A percentile compares a stretch with the other conserved stretches of the same genome.
Evolutionary conservation across 2,797 vertebrate species (phyloP).

Genomic region (Myripristis jacobus): DNA sequence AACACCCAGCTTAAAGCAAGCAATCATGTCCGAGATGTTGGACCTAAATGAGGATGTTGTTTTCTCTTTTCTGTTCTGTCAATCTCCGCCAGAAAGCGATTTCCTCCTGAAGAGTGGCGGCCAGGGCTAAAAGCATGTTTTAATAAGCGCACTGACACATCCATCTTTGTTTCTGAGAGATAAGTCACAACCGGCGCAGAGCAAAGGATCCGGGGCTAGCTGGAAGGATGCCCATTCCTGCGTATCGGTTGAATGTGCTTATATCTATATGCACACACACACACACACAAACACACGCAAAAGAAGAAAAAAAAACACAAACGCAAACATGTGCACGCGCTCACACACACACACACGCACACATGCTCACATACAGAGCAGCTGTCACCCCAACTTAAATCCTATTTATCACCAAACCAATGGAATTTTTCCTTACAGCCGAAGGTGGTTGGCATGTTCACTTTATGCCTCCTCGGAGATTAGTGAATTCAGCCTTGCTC

Average conservation of each 20-base stretch:
- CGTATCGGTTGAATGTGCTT: constrained; percentile 77
- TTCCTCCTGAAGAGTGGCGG: constrained; percentile 81
- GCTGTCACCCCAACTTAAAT: constrained; percentile 84
- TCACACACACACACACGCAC: constrained; percentile 58
- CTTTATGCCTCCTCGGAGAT: constrained; percentile 86
- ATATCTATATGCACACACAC: constrained; percentile 61
- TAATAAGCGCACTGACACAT: constrained; percentile 86
- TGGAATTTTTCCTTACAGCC: constrained; percentile 77
- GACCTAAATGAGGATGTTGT: constrained; percentile 86
- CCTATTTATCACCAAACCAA: constrained; percentile 83
- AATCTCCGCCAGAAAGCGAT: constrained; percentile 83
- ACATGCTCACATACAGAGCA: constrained; percentile 72
- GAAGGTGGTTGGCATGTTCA: constrained; percentile 86
- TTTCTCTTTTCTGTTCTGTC: constrained; percentile 83
- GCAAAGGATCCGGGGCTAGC: constrained; percentile 78
- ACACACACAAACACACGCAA: too few relatives aligned
- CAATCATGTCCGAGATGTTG: constrained; percentile 83
- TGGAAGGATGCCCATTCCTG: constrained; percentile 81
- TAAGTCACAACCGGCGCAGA: constrained; percentile 79
- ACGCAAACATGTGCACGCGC: constrained; percentile 34
- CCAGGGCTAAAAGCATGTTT: constrained; percentile 84
- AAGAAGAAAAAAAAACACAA: constrained; percentile 68
- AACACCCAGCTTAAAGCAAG: constrained; percentile 82
- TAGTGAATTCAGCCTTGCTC: constrained; percentile 82
- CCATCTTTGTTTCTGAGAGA: constrained; percentile 86